These are phyloP conservation scores for Sebastes glaucus DNA, from an alignment of 2,797 vertebrate species.

Conservation along the genomic window DNA sequence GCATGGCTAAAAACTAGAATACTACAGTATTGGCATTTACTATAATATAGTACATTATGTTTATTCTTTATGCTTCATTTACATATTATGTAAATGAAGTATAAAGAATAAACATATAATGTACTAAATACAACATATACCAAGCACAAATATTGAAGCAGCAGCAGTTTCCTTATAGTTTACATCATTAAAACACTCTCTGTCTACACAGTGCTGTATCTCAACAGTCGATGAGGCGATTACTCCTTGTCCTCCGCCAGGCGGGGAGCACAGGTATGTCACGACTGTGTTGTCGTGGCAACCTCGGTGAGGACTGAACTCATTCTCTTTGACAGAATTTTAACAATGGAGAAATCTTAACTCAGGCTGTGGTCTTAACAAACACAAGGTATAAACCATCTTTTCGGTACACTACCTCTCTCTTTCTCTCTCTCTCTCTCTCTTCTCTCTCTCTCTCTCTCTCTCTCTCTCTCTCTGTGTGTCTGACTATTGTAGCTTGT, in stretches of 20 bases:
- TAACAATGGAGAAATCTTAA: conserved; percentile 39
- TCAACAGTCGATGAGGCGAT: background rate
- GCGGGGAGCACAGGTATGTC: conserved; percentile 53
- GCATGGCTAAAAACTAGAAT: background rate
- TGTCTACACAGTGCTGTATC: background rate
- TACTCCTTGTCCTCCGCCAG: conserved; percentile 20
- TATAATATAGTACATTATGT: too few relatives aligned
- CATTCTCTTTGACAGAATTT: conserved; percentile 28
- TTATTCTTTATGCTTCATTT: too few relatives aligned
- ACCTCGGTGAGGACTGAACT: conserved; percentile 44
- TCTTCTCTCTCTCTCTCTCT: background rate
- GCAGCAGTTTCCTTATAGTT: background rate
- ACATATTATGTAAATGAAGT: background rate
- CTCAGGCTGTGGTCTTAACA: background rate
- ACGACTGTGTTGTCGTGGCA: conserved; percentile 72
- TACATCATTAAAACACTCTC: background rate
- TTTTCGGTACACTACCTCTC: background rate
- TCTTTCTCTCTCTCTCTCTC: background rate
- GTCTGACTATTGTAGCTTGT: background rate
- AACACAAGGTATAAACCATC: background rate
- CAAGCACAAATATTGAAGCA: background rate
- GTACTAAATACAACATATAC: background rate
- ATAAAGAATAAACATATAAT: background rate
- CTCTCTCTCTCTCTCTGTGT: background rate
- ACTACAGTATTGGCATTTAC: background rate